phyloP scores from a whole-genome alignment of 2,113 vertebrate genomes.

The Herpailurus yagouaroundi region DNA sequence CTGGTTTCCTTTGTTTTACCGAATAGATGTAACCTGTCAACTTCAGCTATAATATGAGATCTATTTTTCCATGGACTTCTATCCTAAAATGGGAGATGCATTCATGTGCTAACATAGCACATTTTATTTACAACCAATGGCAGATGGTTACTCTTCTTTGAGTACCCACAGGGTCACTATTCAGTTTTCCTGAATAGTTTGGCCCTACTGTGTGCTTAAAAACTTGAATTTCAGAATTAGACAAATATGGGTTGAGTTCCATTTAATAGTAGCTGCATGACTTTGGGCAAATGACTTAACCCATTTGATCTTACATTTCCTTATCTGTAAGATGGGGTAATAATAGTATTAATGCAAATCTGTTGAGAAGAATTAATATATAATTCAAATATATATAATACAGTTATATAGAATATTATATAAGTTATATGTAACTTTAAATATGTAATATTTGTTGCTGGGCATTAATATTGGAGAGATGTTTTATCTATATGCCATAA shows the following conservation, averaged over 20 bases:
- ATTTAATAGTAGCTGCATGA: neutral
- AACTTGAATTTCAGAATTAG: neutral
- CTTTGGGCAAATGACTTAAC: neutral
- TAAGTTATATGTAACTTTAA: neutral
- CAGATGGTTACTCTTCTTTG: neutral
- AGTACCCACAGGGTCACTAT: neutral
- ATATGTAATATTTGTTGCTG: neutral
- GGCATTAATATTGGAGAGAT: neutral
- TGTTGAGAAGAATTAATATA: neutral
- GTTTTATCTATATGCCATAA: neutral
- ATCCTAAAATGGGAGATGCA: neutral
- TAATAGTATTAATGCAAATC: neutral
- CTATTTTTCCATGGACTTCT: conserved; percentile 7
- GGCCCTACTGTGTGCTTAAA: neutral
- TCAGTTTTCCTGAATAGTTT: neutral
- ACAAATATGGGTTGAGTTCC: neutral
- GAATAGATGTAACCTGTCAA: neutral
- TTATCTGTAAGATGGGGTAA: neutral
- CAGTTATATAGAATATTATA: neutral
- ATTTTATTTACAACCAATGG: neutral
- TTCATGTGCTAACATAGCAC: neutral
- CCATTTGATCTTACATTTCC: neutral
- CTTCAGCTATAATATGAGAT: neutral
- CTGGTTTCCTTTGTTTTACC: neutral
- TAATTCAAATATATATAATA: neutral